A percentile compares a stretch with the other conserved stretches of the same genome.
phyloP scores from a whole-genome alignment of 2,888 invertebrate genomes.

The Octonoba sinensis region DNA sequence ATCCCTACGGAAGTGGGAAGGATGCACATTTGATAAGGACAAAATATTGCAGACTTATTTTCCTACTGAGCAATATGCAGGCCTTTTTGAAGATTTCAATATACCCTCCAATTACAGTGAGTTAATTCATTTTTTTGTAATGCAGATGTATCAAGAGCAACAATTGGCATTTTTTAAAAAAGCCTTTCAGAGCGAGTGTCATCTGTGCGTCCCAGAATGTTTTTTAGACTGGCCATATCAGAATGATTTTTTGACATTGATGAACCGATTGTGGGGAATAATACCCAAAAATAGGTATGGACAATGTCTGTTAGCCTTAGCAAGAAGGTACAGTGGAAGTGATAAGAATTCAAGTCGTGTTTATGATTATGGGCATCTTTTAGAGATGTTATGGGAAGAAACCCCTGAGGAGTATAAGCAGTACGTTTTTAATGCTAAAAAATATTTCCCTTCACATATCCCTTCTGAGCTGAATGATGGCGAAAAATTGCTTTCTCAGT shows the following conservation, averaged over 20 bases:
- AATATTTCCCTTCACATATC: too few species aligned
- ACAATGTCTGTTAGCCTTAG: neutral
- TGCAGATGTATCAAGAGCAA: neutral
- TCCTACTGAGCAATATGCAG: neutral
- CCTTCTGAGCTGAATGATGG: neutral
- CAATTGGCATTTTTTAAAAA: neutral
- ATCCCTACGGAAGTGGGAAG: neutral
- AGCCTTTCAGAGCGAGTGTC: neutral
- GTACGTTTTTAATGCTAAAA: neutral
- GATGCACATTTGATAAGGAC: neutral
- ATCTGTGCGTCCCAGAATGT: neutral
- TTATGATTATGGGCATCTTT: conserved; percentile 1
- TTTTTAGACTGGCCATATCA: conserved; percentile 3
- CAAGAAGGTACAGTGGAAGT: neutral
- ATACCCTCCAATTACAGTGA: neutral
- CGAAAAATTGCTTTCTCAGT: neutral
- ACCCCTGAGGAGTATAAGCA: conserved; percentile 2
- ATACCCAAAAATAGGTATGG: neutral
- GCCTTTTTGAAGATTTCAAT: neutral
- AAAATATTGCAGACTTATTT: neutral
- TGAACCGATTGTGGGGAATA: conserved; percentile 1
- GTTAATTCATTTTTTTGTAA: neutral
- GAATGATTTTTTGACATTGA: neutral
- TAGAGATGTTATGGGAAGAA: neutral
- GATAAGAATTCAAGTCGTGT: neutral